Base-by-base conservation (phyloP, 2,113 vertebrate genomes). In the cattle (Bos taurus) region DNA sequence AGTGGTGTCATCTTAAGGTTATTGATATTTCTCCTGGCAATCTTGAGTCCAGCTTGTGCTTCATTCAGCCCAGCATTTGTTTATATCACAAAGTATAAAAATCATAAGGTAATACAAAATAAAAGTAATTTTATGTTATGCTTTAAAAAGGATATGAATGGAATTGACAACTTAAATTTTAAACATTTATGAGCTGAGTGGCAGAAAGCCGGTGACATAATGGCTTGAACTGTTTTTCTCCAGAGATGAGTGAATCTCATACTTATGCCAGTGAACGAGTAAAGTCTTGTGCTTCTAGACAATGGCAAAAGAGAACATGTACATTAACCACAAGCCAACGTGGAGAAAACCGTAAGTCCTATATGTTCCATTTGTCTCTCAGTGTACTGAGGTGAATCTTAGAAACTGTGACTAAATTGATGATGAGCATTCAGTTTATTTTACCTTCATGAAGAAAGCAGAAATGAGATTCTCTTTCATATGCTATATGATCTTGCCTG, bases 321-420 rank as follows among this genome's bases (percentile, higher is more conserved):
- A 4, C 60, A 10, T 14, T 10, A 40, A 9, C 21, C 21, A 16
- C 90, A 64, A 80, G 48, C 7, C 89, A 36, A 57, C 7, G 0
- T 40, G 50, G 87, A 84, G n/a, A 84, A 95, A 93, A 92, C 6
- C 0, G 96, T 98, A 85, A 95, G 97, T 96, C 2, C 12, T 13
- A 0, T 8, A 0, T 21, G 2, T 74, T 54, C 7, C 5, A 4
- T 23, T 67, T 67, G 26, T 23, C 12, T 48, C 64, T 82, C 19
- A 21, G 2, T 28, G 40, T 10, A 10, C 15, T 33, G 28, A 95
- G 1, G 33, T 36, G 15, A 74, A 23, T n/a, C 13, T 54, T 23
- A 12, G 33, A 97, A 94, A 56, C 2, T 12, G 2, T 25, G 25
- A 67, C 64, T 26, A 83, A 62, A 48, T 54, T n/a, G 83, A 25